A percentile compares a stretch with the other conserved stretches of the same genome.
phyloP scores from a whole-genome alignment of 64 coral and sea anemone species.

The Pachyseris speciosa region DNA sequence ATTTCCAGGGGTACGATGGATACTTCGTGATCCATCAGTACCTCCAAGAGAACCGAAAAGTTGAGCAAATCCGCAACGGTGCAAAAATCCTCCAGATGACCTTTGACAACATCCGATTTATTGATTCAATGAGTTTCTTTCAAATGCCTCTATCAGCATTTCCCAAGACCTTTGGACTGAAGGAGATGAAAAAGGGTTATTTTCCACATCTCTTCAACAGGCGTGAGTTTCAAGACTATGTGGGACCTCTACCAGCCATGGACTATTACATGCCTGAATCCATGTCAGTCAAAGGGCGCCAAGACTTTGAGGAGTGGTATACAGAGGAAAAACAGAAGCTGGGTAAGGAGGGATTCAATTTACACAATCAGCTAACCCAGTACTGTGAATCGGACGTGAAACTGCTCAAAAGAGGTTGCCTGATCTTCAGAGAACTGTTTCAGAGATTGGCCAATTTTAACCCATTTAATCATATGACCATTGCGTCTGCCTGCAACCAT shows the following conservation, averaged over 20 bases:
- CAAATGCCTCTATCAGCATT: neutral
- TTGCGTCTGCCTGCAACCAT: constrained; percentile 33
- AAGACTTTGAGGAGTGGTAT: constrained; percentile 40
- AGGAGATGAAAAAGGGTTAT: constrained; percentile 25
- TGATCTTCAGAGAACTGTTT: constrained; percentile 30
- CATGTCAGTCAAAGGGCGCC: neutral
- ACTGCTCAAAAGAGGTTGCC: constrained; percentile 20
- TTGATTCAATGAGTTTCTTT: constrained; percentile 22
- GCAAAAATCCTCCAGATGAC: constrained; percentile 20
- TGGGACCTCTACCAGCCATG: neutral
- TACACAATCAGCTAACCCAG: neutral
- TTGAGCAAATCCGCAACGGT: constrained; percentile 6
- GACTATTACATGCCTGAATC: constrained; percentile 43
- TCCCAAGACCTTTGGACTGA: constrained; percentile 53
- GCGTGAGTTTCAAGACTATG: neutral
- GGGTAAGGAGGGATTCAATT: neutral
- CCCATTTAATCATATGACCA: constrained; percentile 22
- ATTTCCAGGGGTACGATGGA: constrained; percentile 43
- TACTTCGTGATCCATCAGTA: neutral
- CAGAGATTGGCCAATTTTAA: neutral
- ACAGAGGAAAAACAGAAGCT: neutral
- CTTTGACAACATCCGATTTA: neutral
- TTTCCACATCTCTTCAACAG: constrained; percentile 53
- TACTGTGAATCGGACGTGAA: constrained; percentile 54
- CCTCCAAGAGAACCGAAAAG: neutral